Percentiles rank a stretch among this genome's conserved stretches.
These are phyloP conservation scores for Neotoma lepida DNA, from an alignment of 2,113 vertebrate species.

Conservation along the genomic window DNA sequence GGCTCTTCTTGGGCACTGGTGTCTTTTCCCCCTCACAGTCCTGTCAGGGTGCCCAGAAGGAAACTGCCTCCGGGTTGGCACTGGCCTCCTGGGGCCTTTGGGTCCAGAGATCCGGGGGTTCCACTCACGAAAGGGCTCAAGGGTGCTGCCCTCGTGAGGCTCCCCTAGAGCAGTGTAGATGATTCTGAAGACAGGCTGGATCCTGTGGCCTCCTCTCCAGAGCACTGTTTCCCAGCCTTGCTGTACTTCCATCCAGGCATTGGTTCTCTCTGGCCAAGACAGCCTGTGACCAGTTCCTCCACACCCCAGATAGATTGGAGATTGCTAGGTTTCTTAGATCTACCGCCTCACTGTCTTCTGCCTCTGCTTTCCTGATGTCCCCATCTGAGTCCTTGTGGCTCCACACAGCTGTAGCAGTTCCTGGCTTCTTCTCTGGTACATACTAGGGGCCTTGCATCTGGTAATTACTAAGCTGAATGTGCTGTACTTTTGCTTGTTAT, in stretches of 20 bases:
- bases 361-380: neutral
- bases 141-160: constrained; percentile 45
- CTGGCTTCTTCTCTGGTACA: neutral
- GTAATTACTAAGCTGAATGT: neutral
- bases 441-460: fast-evolving
- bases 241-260: neutral
- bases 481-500: neutral
- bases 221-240: fast-evolving
- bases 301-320: no score
- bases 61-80: neutral
- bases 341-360: neutral
- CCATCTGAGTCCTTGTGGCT: fast-evolving
- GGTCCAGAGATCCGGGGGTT: neutral
- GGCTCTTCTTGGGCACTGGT: neutral
- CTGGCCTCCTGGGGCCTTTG: neutral
- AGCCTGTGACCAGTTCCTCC: neutral
- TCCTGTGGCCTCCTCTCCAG: neutral
- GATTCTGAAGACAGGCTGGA: constrained; percentile 6
- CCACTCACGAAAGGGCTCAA: neutral
- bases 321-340: neutral
- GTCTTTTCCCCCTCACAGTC: neutral
- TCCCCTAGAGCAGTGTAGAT: neutral
- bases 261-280: neutral
- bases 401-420: fast-evolving
- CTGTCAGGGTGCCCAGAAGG: neutral